These are phyloP conservation scores for Brachymystax lenok DNA, from an alignment of 2,797 vertebrate genomes.

Conservation along the genomic window DNA sequence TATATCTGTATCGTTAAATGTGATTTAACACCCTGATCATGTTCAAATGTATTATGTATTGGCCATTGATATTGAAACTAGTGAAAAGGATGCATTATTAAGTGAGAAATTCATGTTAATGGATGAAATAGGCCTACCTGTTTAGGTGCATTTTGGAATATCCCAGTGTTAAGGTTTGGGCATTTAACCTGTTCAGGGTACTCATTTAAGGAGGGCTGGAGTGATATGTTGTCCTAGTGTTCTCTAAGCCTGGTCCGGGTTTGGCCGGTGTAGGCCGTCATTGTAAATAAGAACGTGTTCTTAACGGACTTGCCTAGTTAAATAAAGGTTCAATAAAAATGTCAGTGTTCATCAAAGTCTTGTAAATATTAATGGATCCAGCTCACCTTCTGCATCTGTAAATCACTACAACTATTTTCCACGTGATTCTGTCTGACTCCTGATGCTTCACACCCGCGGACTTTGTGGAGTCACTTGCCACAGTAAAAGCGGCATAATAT, in stretches of 20 bases:
- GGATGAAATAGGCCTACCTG: not conserved
- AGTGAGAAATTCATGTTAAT: not conserved
- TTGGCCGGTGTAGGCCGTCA: no score
- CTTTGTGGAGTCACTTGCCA: not conserved
- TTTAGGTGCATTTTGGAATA: no score
- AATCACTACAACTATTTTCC: not conserved
- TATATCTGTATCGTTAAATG: no score
- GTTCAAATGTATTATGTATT: not conserved
- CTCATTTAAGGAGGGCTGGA: no score
- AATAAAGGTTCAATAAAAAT: no score
- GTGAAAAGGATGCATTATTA: not conserved
- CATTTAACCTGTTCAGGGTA: no score
- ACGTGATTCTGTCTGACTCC: not conserved
- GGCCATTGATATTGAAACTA: not conserved
- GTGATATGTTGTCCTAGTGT: no score
- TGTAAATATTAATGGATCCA: not conserved
- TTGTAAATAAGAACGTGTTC: no score
- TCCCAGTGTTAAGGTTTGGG: no score
- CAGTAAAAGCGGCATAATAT: not conserved
- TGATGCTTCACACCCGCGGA: no score
- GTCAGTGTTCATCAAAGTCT: not conserved
- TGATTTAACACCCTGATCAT: not conserved
- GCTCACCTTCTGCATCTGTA: not conserved
- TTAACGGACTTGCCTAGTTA: no score
- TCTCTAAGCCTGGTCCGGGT: no score